phyloP scores from a whole-genome alignment of 2,797 vertebrate species.

The Mormyrops attenuatus region DNA sequence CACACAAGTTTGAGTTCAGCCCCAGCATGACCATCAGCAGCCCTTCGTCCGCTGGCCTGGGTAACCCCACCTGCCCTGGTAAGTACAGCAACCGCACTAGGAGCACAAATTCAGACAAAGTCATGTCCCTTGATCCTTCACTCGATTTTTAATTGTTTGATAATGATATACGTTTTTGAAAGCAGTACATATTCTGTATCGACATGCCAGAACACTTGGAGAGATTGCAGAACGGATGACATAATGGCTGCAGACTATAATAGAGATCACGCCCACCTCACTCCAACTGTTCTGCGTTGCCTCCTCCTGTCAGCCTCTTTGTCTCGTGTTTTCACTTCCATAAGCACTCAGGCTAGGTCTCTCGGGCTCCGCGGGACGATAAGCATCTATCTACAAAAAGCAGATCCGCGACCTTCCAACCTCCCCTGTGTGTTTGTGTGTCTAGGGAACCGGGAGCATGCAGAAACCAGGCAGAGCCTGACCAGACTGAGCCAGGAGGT shows the following conservation, averaged over 20 bases:
- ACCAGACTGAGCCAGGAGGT: constrained; percentile 54
- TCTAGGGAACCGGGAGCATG: constrained; percentile 45
- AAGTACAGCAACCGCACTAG: neutral
- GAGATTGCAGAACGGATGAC: neutral
- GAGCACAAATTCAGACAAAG: neutral
- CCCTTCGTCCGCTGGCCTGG: constrained; percentile 43
- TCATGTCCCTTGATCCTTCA: neutral
- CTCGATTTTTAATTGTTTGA: neutral
- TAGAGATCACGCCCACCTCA: neutral
- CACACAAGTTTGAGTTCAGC: constrained; percentile 70
- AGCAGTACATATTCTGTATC: neutral
- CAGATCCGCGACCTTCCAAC: neutral
- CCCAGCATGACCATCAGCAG: constrained; percentile 49
- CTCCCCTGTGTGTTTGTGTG: neutral
- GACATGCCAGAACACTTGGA: neutral
- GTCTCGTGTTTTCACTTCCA: neutral
- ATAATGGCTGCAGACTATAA: neutral
- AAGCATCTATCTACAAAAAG: neutral
- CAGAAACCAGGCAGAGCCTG: constrained; percentile 52
- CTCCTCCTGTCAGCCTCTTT: neutral
- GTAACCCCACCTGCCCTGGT: constrained; percentile 30
- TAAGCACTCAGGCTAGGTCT: neutral
- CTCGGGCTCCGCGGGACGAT: neutral
- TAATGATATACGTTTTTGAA: neutral
- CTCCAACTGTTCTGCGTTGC: neutral